Base-by-base conservation (phyloP, 1,140 invertebrate genomes). In the Dryas iulia region DNA sequence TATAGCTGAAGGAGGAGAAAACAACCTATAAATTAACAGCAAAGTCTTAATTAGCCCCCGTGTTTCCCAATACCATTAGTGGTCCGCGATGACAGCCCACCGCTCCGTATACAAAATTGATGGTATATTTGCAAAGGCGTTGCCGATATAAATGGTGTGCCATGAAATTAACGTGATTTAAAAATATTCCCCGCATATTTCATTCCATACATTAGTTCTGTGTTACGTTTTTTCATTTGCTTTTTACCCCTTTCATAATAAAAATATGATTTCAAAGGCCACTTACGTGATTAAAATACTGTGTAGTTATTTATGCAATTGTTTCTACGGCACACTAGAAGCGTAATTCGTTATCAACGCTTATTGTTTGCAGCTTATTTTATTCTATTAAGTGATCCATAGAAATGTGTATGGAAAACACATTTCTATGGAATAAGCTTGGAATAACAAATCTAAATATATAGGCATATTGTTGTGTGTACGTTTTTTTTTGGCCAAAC, bases 11-110 rank as follows among this genome's bases (percentile, higher is more conserved):
- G 68, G 28, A 67, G 63, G 54, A 25, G 52, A 67, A 65, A 68
- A 71, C 69, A 68, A 65, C 24, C 65, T 61, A 71, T 74, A 74
- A 68, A 74, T 74, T 68, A 71, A 74, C 64, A 60, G 73, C 63
- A 74, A 88, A 79, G 84, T 84, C 86, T 90, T 89, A 90, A 90
- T 90, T 90, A 90, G 82, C 76, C 66, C 66, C 72, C 63, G 72
- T 85, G 81, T 61, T n/a, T 81, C 75, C 84, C 86, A 88, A 90
- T 89, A 87, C 88, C 87, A 86, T 89, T 90, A 90, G 83, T 73
- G 77, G 80, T 81, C 57, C 64, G 77, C 74, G 83, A 84, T 87
- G 87, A 89, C 82, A 84, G 84, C 77, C 76, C 82, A 81, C 78
- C 76, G 72, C 74, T 73, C 77, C 61, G 73, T 77, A 78, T 65